A percentile compares a stretch with the other conserved stretches of the same genome.
Conservation (phyloP, 2,113 vertebrate genomes). For the Neolamprologus variostigma region DNA sequence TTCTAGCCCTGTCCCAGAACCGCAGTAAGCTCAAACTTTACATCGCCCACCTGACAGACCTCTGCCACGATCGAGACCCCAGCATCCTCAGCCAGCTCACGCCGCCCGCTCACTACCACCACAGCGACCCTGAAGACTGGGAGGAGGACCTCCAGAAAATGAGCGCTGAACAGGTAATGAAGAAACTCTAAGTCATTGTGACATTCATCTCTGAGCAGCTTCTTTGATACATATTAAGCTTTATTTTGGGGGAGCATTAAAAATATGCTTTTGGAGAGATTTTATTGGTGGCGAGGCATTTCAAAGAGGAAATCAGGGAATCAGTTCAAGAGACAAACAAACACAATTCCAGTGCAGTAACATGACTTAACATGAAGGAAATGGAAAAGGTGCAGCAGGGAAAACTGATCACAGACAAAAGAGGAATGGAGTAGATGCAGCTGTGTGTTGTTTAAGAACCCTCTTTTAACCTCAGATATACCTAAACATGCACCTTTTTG, state of each 20-base stretch:
- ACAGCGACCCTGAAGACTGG: conserved; percentile 80
- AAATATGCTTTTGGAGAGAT: not conserved
- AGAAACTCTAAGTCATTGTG: not conserved
- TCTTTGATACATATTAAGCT: not conserved
- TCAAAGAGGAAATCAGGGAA: not conserved
- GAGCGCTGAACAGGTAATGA: conserved; percentile 78
- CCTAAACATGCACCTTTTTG: not conserved
- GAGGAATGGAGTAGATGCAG: not conserved
- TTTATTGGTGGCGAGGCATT: not conserved
- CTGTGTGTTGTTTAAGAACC: not conserved
- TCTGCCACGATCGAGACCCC: conserved; percentile 90
- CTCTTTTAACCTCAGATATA: not conserved
- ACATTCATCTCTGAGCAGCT: not conserved
- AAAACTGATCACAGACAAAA: not conserved
- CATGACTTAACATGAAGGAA: not conserved
- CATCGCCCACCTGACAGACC: conserved; percentile 91
- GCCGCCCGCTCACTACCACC: conserved; percentile 84
- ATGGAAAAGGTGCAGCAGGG: not conserved
- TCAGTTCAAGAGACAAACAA: not conserved
- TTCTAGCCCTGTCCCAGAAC: conserved; percentile 91
- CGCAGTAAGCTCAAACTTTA: conserved; percentile 96
- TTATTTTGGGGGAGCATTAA: not conserved
- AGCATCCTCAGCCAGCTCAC: conserved; percentile 85
- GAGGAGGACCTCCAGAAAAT: conserved; percentile 87
- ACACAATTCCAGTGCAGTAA: not conserved